Percentiles rank a stretch among this genome's conserved stretches.
phyloP scores from a whole-genome alignment of 2,888 invertebrate species.

The Blastobasis adustella region DNA sequence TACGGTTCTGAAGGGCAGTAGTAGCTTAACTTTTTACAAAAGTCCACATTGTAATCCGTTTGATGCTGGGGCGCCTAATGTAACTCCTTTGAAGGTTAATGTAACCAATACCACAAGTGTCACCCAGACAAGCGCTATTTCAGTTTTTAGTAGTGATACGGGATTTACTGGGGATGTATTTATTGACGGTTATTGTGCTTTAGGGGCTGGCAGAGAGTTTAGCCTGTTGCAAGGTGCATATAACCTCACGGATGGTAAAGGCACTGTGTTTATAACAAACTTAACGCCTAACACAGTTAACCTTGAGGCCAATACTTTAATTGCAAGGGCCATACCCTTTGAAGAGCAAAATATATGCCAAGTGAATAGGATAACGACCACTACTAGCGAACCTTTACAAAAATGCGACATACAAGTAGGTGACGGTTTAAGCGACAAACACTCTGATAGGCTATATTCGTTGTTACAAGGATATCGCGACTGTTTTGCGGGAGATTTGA shows the following conservation, averaged over 20 bases:
- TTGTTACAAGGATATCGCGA: not conserved
- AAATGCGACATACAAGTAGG: no score
- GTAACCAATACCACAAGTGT: not conserved
- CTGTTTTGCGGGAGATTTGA: not conserved
- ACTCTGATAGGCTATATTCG: not conserved
- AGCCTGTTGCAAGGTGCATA: constrained; percentile 7
- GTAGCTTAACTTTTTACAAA: constrained; percentile 1
- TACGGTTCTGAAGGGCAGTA: constrained; percentile 4
- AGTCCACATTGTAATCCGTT: not conserved
- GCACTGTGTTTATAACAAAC: not conserved
- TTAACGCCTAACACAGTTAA: no score
- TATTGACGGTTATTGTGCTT: not conserved
- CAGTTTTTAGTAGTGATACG: not conserved
- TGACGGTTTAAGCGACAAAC: no score
- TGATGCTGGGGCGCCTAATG: no score
- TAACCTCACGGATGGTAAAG: constrained; percentile 1
- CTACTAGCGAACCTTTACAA: no score
- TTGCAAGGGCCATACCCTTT: no score
- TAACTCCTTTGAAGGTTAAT: not conserved
- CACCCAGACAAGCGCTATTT: not conserved
- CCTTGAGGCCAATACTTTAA: no score
- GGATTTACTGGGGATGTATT: constrained; percentile 5
- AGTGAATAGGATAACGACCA: no score
- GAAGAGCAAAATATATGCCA: no score
- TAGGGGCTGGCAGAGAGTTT: constrained; percentile 3